These are phyloP conservation scores for Gymnoscopelus microlampas DNA, from an alignment of 2,797 vertebrate genomes.

Conservation along the genomic window DNA sequence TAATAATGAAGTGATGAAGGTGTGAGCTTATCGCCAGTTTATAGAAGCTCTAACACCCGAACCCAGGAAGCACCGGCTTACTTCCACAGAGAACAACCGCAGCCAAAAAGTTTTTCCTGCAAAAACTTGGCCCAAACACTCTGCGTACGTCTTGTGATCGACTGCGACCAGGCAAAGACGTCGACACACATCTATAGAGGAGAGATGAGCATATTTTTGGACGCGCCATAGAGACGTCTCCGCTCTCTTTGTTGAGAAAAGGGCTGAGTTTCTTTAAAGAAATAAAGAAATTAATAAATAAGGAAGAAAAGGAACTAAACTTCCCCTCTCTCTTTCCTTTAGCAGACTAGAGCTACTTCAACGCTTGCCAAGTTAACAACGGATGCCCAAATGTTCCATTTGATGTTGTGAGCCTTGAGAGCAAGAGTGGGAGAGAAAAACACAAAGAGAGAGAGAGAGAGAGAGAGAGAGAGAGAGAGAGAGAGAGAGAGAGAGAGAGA, in stretches of 20 bases:
- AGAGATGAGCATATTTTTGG: conserved; percentile 61
- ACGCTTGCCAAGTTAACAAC: conserved; percentile 76
- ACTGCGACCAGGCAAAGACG: conserved; percentile 56
- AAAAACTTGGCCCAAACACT: conserved; percentile 58
- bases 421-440: conserved; percentile 50
- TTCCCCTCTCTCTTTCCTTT: conserved; percentile 41
- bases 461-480: conserved; percentile 47
- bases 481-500: conserved; percentile 41
- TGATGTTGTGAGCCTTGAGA: conserved; percentile 79
- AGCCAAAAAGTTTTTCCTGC: conserved; percentile 31
- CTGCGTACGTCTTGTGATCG: conserved; percentile 50
- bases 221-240: conserved; percentile 67
- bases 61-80: conserved; percentile 70
- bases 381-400: conserved; percentile 77
- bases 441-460: conserved; percentile 55
- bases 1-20: conserved; percentile 31
- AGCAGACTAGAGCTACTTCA: conserved; percentile 63
- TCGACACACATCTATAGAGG: conserved; percentile 63
- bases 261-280: conserved; percentile 29
- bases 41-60: conserved; percentile 67
- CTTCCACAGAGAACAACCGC: conserved; percentile 52
- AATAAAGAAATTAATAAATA: conserved; percentile 36
- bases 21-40: conserved; percentile 69
- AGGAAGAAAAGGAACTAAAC: conserved; percentile 29
- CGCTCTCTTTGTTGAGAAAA: conserved; percentile 64